A percentile compares a stretch with the other conserved stretches of the same genome.
Evolutionary conservation across 2,113 vertebrate genomes (phyloP).

Genomic region (Elaphurus davidianus): DNA sequence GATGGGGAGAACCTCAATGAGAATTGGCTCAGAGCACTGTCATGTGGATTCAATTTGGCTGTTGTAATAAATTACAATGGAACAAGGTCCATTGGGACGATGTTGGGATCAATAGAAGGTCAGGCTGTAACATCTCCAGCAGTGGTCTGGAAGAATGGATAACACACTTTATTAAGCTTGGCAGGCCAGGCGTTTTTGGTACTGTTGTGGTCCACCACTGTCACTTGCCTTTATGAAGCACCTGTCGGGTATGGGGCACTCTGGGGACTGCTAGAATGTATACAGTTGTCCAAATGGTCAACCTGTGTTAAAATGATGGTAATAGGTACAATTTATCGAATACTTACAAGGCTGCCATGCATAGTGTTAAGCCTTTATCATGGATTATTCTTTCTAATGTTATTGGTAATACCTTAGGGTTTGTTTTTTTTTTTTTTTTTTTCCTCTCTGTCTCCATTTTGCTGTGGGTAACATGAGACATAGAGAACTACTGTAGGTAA

Average conservation of each 20-base stretch:
- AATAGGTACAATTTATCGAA: not conserved
- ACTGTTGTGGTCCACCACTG: constrained; percentile 24
- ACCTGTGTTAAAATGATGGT: not conserved
- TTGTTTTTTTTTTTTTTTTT: not conserved
- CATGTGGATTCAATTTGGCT: constrained; percentile 78
- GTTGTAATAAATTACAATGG: constrained; percentile 76
- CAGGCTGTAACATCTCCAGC: constrained; percentile 74
- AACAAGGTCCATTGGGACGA: constrained; percentile 70
- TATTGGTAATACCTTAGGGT: not conserved
- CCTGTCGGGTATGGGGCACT: constrained; percentile 6
- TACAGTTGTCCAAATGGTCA: not conserved
- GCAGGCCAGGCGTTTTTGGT: constrained; percentile 51
- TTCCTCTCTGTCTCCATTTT: not conserved
- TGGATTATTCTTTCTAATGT: not conserved
- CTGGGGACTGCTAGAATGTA: not conserved
- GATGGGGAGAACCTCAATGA: constrained; percentile 54
- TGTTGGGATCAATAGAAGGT: constrained; percentile 75
- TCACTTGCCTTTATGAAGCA: constrained; percentile 48
- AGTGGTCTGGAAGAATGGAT: constrained; percentile 70
- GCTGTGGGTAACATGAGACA: not conserved
- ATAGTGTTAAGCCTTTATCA: not conserved
- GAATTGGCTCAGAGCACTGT: constrained; percentile 70
- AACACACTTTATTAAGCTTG: constrained; percentile 70
- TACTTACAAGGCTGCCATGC: not conserved
- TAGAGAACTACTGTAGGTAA: not conserved